phyloP scores from a whole-genome alignment of 2,113 vertebrate genomes.

The Oryctolagus cuniculus region mOryCun1.1 NC_091445.1:78721001-78721500 shows the following conservation, averaged over 20 bases:
- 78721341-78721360: background rate
- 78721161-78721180: background rate
- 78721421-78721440: background rate
- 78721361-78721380: background rate
- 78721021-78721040: no score
- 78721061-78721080: background rate
- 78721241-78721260: background rate
- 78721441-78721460: constrained; percentile 22
- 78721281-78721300: background rate
- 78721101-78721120: background rate
- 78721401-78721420: background rate
- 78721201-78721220: background rate
- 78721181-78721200: background rate
- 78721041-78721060: no score
- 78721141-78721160: background rate
- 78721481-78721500: background rate
- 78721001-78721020: no score
- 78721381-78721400: background rate
- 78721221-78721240: background rate
- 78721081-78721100: background rate
- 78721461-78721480: background rate
- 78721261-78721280: background rate
- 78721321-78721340: background rate
- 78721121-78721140: background rate
- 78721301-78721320: background rate